Evolutionary conservation across 2,888 invertebrate genomes (phyloP), one percentile per base, ranked within the genome.

Genomic region (Hirudinaria manillensis): DNA sequence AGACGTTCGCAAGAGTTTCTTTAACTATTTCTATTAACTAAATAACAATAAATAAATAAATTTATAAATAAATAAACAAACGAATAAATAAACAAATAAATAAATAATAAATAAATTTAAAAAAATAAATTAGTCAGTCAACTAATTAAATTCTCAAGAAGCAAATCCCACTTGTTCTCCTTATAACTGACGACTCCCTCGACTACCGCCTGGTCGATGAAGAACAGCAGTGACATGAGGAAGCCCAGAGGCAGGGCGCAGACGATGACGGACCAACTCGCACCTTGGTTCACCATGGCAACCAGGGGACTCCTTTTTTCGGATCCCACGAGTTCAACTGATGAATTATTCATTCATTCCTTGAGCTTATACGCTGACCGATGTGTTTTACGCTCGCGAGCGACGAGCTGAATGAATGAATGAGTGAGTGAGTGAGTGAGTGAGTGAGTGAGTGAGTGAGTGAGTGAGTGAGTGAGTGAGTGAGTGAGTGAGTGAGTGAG

Each of bases 151-250:
- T 61, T 61, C 27, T 24, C 27, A 61, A 61, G 6, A 61, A 61
- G 6, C 13, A 3, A 32, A 81, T 87, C 45, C 81, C 81, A 89
- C 88, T 88, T 89, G 82, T 89, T 88, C 77, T 87, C 86, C 16
- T 87, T 88, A 78, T 87, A 88, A 83, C 88, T 89, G 77, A 89
- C 89, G 82, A 89, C 88, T 38, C 89, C 88, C 72, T 87, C 87
- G 29, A 88, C 87, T 78, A 89, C 89, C 81, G 89, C 89, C 82
- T 89, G 89, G 81, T 89, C 89, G 87, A 89, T 89, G 82, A 89
- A 89, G 83, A 89, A 89, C 55, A 89, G 85, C 75, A 89, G 85
- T 0, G 89, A 89, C 7, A 89, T 83, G 73, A 87, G 87, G 81
- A 89, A 89, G 7, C 89, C 89, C 34, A 89, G 84, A 4, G 87